Evolutionary conservation across 2,113 vertebrate species (phyloP), one percentile per base, ranked within the genome.

Genomic region (Notiomystis cincta): DNA sequence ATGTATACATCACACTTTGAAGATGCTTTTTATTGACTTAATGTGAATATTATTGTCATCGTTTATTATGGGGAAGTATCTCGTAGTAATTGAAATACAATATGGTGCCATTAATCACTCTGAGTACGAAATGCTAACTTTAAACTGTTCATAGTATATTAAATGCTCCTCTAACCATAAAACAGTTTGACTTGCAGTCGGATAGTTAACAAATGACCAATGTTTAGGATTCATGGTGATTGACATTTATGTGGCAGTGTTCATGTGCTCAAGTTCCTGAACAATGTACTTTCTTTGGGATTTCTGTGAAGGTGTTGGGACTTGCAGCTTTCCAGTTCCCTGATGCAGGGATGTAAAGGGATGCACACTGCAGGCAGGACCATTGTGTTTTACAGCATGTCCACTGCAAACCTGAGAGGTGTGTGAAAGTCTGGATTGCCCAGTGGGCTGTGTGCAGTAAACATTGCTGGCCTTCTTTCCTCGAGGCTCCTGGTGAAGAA

Each of bases 11-110:
- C 98, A 98, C 97, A 96, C 94, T 95, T 97, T 71, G 75, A 96
- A 97, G 94, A 97, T 98, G 97, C 96, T 95, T 97, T 97, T 98
- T 98, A 98, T 98, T 97, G 97, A 97, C 97, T 98, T 98, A 98
- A 98, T 98, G 97, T 97, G 98, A 97, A 96, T 98, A 98, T 98
- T 98, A 98, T 98, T 98, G 96, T 97, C 95, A 96, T 96, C 84
- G 27, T 98, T 98, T 98, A 98, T 98, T 98, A 97, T 0, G 6
- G 86, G 64, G 94, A 97, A 97, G 93, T 97, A 97, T 98, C 92
- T 97, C 91, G 15, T 96, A 95, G 97, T 98, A 98, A 98, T 98
- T 98, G 98, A 98, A 98, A 98, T 98, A 98, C 96, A 98, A 97
- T 97, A 94, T 93, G 95, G 96, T 96, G 70, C 89, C 94, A 97